Percentiles rank a stretch among this genome's conserved stretches.
Conservation (phyloP, 2,888 invertebrate genomes). For the Mythimna pallens region DNA sequence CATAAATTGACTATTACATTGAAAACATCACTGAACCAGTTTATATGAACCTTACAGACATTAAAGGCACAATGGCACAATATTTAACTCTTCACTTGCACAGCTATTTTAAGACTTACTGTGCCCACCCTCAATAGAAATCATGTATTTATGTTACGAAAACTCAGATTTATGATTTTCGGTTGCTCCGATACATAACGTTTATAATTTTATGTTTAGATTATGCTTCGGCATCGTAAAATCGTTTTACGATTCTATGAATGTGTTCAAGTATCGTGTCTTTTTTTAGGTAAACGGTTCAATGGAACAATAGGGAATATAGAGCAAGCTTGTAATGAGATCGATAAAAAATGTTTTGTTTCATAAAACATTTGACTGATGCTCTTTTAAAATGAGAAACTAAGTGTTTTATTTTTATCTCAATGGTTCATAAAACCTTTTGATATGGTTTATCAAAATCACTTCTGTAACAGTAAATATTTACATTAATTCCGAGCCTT, state of each 20-base stretch:
- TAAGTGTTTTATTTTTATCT: too few relatives aligned
- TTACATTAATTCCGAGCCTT: slow-evolving; percentile 26
- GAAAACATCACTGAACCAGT: slow-evolving; percentile 38
- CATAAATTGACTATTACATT: slow-evolving; percentile 11
- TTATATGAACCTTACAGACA: slow-evolving; percentile 29
- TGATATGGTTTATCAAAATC: slow-evolving; percentile 13
- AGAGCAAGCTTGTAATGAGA: slow-evolving; percentile 18
- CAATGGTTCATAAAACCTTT: too few relatives aligned
- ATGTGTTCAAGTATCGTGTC: slow-evolving; percentile 78
- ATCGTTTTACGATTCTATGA: slow-evolving; percentile 85
- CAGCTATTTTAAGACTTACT: slow-evolving; percentile 46
- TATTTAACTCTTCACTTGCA: slow-evolving; percentile 44
- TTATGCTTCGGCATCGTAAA: slow-evolving; percentile 83
- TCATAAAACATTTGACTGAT: not conserved
- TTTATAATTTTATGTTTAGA: slow-evolving; percentile 84
- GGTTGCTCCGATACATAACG: slow-evolving; percentile 77
- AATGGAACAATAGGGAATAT: slow-evolving; percentile 61
- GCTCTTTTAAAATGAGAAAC: not conserved
- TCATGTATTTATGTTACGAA: slow-evolving; percentile 56
- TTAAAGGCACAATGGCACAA: slow-evolving; percentile 47
- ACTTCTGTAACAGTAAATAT: slow-evolving; percentile 28
- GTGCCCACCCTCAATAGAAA: slow-evolving; percentile 62
- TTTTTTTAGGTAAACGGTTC: slow-evolving; percentile 67
- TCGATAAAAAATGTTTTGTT: slow-evolving; percentile 11
- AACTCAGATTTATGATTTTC: slow-evolving; percentile 79